Evolutionary conservation across 2,113 vertebrate genomes (phyloP).

Genomic region (Lontra canadensis): DNA sequence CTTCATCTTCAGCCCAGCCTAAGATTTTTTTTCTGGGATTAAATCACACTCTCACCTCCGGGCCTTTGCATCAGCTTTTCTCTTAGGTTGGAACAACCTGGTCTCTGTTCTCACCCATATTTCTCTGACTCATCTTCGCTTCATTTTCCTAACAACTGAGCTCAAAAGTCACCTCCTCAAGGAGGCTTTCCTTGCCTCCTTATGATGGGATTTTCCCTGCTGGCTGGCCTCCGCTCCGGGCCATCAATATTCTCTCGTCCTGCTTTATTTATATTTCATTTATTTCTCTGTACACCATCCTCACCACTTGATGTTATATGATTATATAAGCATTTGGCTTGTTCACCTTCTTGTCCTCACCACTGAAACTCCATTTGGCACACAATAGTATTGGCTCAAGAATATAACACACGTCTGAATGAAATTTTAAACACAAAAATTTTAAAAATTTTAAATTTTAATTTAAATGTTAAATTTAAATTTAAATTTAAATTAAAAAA

Average conservation of each 20-base stretch:
- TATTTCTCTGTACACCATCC: background rate
- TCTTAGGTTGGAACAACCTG: background rate
- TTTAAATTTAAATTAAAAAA: too few relatives aligned
- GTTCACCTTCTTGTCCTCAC: background rate
- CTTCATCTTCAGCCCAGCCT: background rate
- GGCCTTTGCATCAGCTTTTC: background rate
- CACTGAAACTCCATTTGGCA: background rate
- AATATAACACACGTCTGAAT: background rate
- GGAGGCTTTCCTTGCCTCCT: background rate
- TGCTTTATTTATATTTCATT: background rate
- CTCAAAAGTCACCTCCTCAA: background rate
- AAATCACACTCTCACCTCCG: background rate
- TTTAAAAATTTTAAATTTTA: too few relatives aligned
- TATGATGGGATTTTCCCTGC: background rate
- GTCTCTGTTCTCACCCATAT: background rate
- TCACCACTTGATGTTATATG: background rate
- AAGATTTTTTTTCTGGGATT: background rate
- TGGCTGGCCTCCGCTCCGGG: background rate
- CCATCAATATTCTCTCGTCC: background rate
- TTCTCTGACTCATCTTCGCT: background rate
- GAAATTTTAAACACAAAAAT: background rate
- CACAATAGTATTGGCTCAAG: background rate
- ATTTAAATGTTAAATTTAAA: too few relatives aligned
- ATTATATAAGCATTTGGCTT: background rate
- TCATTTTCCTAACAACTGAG: background rate